phyloP scores from a whole-genome alignment of 1,140 invertebrate species.

The Grapholita molesta region DNA sequence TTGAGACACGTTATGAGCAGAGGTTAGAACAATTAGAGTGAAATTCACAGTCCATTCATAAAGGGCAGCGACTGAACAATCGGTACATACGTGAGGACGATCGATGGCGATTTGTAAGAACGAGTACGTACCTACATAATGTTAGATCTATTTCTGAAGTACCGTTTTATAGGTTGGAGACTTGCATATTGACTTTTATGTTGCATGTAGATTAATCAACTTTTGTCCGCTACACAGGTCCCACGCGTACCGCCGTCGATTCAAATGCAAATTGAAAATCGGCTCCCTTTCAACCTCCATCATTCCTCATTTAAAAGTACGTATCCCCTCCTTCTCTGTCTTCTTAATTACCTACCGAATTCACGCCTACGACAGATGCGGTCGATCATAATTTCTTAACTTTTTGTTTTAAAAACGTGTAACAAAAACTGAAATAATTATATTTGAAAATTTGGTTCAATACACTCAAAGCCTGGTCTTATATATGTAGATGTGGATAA shows the following conservation, averaged over 20 bases:
- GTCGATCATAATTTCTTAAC: conserved; percentile 25
- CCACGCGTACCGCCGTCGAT: conserved; percentile 27
- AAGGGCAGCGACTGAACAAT: neutral
- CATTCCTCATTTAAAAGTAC: conserved; percentile 22
- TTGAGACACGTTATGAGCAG: conserved; percentile 33
- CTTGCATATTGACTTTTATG: conserved; percentile 18
- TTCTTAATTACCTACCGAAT: conserved; percentile 37
- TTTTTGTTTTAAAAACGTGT: conserved; percentile 4
- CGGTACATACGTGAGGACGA: neutral
- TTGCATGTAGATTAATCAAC: conserved; percentile 35
- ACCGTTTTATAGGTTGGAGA: neutral
- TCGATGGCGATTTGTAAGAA: too few species aligned
- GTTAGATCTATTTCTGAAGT: neutral
- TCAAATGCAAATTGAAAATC: conserved; percentile 45
- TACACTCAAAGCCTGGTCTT: too few species aligned
- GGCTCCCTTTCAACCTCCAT: conserved; percentile 30
- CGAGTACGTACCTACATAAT: neutral
- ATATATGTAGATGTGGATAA: too few species aligned
- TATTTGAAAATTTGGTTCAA: too few species aligned
- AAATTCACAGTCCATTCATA: conserved; percentile 19
- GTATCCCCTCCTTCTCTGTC: conserved; percentile 12
- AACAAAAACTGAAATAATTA: neutral
- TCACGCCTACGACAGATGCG: conserved; percentile 24
- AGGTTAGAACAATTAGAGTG: conserved; percentile 22
- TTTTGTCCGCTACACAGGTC: conserved; percentile 28